These are phyloP conservation scores for Molorchus minor DNA, from an alignment of 2,888 invertebrate species.

Conservation along the genomic window DNA sequence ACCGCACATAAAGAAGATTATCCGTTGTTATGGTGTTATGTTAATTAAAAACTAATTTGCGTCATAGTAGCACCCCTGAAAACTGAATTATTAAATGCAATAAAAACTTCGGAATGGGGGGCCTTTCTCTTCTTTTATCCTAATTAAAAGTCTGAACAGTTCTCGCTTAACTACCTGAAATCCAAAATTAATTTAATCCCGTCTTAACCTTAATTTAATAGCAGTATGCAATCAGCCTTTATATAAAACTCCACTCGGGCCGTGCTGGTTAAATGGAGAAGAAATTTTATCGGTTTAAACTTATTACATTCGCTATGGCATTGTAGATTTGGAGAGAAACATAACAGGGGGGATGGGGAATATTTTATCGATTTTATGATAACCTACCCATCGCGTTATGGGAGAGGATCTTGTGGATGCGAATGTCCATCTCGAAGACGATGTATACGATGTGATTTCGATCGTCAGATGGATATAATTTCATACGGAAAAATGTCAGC, in stretches of 20 bases:
- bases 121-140: conserved; percentile 47
- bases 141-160: conserved; percentile 55
- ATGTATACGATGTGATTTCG: too few relatives aligned
- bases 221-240: conserved; percentile 50
- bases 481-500: too few relatives aligned
- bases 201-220: conserved; percentile 55
- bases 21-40: conserved; percentile 20
- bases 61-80: conserved; percentile 35
- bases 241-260: conserved; percentile 48
- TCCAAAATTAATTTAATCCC: conserved; percentile 56
- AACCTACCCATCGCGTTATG: background rate
- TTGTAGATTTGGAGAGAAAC: conserved; percentile 30
- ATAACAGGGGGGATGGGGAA: conserved; percentile 29
- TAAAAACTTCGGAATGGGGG: conserved; percentile 36
- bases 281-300: conserved; percentile 52
- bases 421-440: too few relatives aligned
- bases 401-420: background rate
- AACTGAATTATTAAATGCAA: conserved; percentile 48
- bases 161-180: conserved; percentile 55
- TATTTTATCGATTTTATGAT: conserved; percentile 31
- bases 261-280: conserved; percentile 48
- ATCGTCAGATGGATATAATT: too few relatives aligned
- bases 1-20: conserved; percentile 11
- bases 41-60: conserved; percentile 41
- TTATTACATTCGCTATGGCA: conserved; percentile 45